Conservation (phyloP, 2,797 vertebrate genomes). For the Chaunax sp. region DNA sequence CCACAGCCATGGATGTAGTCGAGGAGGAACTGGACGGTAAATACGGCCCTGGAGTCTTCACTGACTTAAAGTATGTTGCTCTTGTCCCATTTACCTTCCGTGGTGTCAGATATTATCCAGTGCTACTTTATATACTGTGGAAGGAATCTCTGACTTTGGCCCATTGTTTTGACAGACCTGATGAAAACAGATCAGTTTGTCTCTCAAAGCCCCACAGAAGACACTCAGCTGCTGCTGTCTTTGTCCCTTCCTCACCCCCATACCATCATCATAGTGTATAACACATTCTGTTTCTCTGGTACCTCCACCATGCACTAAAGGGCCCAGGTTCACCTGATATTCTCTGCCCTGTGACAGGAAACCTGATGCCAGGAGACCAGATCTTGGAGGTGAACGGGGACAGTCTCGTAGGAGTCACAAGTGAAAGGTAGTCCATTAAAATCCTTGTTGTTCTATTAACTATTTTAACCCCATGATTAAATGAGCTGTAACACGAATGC, state of each 20-base stretch:
- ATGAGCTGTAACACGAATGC: not conserved
- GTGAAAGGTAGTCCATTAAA: conserved; percentile 84
- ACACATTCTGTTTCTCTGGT: not conserved
- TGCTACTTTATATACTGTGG: too few species aligned
- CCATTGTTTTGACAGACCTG: too few species aligned
- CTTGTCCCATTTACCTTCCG: not conserved
- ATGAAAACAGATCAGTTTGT: not conserved
- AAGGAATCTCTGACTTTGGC: too few species aligned
- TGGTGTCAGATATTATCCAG: not conserved
- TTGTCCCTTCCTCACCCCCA: not conserved
- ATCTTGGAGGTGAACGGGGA: conserved; percentile 94
- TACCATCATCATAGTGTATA: too few species aligned
- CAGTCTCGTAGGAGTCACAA: conserved; percentile 89
- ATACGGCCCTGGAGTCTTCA: not conserved
- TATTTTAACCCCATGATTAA: not conserved
- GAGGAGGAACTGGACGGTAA: not conserved
- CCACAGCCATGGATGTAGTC: not conserved
- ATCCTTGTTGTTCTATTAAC: not conserved
- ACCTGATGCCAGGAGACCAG: conserved; percentile 91
- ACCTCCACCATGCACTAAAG: too few species aligned
- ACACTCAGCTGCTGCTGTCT: not conserved
- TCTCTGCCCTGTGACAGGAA: conserved; percentile 76
- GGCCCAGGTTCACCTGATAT: not conserved
- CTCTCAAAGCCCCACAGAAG: not conserved
- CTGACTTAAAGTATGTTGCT: not conserved